Conservation (phyloP, 2,797 vertebrate species). For the Luscinia luscinia region DNA sequence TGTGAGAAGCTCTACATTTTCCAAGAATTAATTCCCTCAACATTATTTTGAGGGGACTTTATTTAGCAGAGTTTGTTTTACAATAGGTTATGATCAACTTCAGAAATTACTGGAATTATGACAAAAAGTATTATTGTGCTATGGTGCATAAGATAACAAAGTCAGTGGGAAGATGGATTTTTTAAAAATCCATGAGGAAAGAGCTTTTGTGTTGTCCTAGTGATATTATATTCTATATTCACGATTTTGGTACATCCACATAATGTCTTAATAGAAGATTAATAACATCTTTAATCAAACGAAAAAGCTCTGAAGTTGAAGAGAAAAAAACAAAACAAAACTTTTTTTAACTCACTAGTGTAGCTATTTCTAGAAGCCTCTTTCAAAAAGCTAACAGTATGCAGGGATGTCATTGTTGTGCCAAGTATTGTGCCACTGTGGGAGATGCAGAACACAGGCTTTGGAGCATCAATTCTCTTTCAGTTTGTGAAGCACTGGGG, state of each 20-base stretch:
- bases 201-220: neutral
- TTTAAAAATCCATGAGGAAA: neutral
- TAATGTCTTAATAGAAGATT: neutral
- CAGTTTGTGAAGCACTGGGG: neutral
- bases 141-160: neutral
- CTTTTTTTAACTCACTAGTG: too few relatives aligned
- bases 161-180: neutral
- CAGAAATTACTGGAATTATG: neutral
- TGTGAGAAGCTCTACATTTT: neutral
- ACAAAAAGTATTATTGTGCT: neutral
- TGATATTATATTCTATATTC: neutral
- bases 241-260: accelerated
- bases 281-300: neutral
- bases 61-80: neutral
- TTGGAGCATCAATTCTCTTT: neutral
- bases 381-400: neutral
- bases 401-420: neutral
- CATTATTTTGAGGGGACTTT: neutral
- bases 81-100: neutral
- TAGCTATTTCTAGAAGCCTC: neutral
- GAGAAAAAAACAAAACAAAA: neutral
- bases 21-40: neutral
- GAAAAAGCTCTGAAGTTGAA: neutral
- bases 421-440: neutral
- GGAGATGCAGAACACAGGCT: neutral